Evolutionary conservation across 2,888 invertebrate genomes (phyloP), one percentile per base, ranked within the genome.

Genomic region (Mythimna pallens): DNA sequence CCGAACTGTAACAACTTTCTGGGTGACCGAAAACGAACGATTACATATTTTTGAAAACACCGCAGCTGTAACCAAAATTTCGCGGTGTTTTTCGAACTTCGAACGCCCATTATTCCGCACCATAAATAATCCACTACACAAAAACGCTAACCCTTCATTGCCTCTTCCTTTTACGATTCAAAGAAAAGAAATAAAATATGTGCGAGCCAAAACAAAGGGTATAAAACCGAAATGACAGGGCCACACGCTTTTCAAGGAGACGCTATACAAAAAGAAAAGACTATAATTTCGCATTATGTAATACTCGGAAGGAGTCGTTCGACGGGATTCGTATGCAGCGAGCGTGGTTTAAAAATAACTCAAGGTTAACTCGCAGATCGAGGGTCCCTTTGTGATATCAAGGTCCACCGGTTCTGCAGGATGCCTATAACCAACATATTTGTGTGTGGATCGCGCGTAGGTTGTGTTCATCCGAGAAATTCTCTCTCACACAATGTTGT

Each of bases 91-190:
- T 61, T 61, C 61, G 86, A 87, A 86, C 88, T 89, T 89, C 87
- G 86, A 87, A 90, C 90, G 89, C 85, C 93, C 93, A 95, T 95
- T 94, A 95, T 95, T 94, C 93, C 93, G 92, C 91, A 90, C 91
- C 94, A 94, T 96, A 96, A 95, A 95, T 94, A 95, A 94, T 93
- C 90, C 89, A 90, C 91, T 90, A 91, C 89, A 93, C 93, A 94
- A 94, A 94, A 94, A 93, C 92, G 92, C 92, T 93, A 95, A 95
- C 96, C 96, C 95, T 94, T 95, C 95, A 94, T 92, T 94, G 94
- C 96, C 90, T 95, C 95, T 95, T 95, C 95, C 95, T 95, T 95
- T 96, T 95, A 95, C 95, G 94, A 93, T 95, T 94, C 95, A 89
- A 89, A 90, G 94, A 94, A 95, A 93, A 94, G 93, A 93, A 95